Base-by-base conservation (phyloP, 2,797 vertebrate species). In the Centropyge bicolor region DNA sequence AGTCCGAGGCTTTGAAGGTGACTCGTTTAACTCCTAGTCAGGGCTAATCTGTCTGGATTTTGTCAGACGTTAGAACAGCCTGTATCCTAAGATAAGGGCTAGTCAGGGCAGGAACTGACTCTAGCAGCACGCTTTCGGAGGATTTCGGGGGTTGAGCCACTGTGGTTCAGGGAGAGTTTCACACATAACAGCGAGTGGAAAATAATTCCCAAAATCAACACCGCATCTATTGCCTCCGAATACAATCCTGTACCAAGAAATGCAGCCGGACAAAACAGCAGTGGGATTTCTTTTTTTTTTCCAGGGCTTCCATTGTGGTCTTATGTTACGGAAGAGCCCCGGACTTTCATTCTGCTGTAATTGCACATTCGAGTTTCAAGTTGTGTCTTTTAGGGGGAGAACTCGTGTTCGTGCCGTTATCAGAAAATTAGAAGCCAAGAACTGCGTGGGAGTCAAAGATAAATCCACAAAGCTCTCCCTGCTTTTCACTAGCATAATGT, bases 341-440 rank as follows among this genome's bases (percentile, higher is more conserved):
- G 51, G 71, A 92, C 85, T 90, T 91, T 78, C 74, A 87, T 91
- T 94, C 83, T 75, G 82, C 86, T 92, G 88, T 92, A 91, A 94
- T 92, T 94, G 91, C 86, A 93, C 92, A 91, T 93, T 94, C 36
- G 38, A 84, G 91, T 90, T 93, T 94, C 71, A 86, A 92, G 88
- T 92, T 89, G 81, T 92, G 89, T 95, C 89, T 94, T 94, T 93
- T 89, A 74, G 76, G 75, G 62, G 84, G 77, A 65, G 83, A 90
- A 91, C 86, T 91, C 74, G 63, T 91, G 88, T 94, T 93, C 81
- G n/a, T 31, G 77, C 87, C 66, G 91, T 95, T 96, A 96, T 96
- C 95, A 96, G 94, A 95, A 95, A 96, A 96, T 96, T 94, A 94
- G 88, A 95, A 94, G 92, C 88, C 74, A 89, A 92, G 91, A 92